Evolutionary conservation across 2,888 invertebrate species (phyloP).

Genomic region (Mactromeris polynyma): DNA sequence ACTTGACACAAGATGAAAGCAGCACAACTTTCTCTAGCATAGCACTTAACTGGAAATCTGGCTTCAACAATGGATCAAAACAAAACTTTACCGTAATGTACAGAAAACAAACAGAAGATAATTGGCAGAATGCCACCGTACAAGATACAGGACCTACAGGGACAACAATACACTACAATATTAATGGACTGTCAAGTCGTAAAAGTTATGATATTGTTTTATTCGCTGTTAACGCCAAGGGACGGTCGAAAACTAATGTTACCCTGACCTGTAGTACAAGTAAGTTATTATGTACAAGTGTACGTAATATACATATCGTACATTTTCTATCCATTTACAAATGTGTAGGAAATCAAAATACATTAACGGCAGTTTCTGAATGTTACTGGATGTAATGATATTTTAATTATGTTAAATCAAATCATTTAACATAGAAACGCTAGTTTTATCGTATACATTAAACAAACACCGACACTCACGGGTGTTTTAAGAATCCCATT

Average conservation of each 20-base stretch:
- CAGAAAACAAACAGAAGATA: neutral
- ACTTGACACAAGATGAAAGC: neutral
- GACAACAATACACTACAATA: neutral
- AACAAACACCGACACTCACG: too few species aligned
- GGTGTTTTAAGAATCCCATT: too few species aligned
- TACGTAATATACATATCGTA: too few species aligned
- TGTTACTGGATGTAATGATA: neutral
- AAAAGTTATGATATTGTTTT: neutral
- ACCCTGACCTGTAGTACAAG: neutral
- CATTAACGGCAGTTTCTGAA: neutral
- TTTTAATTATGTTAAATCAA: neutral
- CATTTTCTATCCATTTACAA: too few species aligned
- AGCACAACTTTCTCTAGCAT: neutral
- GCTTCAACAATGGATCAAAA: neutral
- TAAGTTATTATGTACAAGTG: neutral
- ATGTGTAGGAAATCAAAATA: too few species aligned
- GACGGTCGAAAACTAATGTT: neutral
- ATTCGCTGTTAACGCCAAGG: neutral
- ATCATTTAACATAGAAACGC: too few species aligned
- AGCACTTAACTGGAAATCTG: neutral
- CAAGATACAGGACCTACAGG: neutral
- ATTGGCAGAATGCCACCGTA: neutral
- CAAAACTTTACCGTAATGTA: slow-evolving; percentile 6
- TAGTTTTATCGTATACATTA: neutral
- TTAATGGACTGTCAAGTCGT: neutral